Conservation (phyloP, 2,797 vertebrate species). For the Selene dorsalis region DNA sequence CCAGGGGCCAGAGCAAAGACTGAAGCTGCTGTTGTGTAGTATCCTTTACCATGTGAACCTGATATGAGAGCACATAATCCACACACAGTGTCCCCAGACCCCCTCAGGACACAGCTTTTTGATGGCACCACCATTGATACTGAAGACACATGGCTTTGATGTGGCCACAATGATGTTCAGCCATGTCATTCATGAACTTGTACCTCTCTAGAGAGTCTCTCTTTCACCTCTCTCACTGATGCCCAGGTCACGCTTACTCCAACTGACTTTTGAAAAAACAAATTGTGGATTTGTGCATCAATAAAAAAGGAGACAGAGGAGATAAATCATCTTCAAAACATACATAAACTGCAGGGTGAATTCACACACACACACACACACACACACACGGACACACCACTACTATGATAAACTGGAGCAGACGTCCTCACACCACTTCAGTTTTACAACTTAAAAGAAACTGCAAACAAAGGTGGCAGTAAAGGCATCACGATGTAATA, state of each 20-base stretch:
- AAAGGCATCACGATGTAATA: slow-evolving; percentile 53
- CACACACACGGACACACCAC: background rate
- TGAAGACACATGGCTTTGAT: slow-evolving; percentile 82
- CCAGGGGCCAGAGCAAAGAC: slow-evolving; percentile 73
- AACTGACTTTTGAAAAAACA: slow-evolving; percentile 26
- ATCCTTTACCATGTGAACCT: slow-evolving; percentile 84
- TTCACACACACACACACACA: slow-evolving; percentile 20
- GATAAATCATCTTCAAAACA: slow-evolving; percentile 43
- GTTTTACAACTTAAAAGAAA: slow-evolving; percentile 60
- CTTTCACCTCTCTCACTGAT: slow-evolving; percentile 42
- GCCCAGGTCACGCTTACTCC: slow-evolving; percentile 22
- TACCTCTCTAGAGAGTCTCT: slow-evolving; percentile 65
- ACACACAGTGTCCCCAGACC: slow-evolving; percentile 78
- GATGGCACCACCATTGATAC: slow-evolving; percentile 82
- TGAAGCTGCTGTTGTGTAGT: slow-evolving; percentile 82
- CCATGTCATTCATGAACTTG: slow-evolving; percentile 82
- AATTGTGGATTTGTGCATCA: slow-evolving; percentile 26
- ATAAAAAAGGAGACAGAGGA: slow-evolving; percentile 18
- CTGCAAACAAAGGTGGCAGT: slow-evolving; percentile 35
- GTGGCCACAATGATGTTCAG: slow-evolving; percentile 80
- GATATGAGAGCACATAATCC: slow-evolving; percentile 81
- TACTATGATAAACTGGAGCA: slow-evolving; percentile 24
- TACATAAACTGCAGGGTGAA: slow-evolving; percentile 37
- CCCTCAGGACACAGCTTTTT: slow-evolving; percentile 81
- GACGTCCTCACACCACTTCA: slow-evolving; percentile 25